Evolutionary conservation across 2,888 invertebrate species (phyloP), one percentile per base, ranked within the genome.

Genomic region (Tachina lurida): DNA sequence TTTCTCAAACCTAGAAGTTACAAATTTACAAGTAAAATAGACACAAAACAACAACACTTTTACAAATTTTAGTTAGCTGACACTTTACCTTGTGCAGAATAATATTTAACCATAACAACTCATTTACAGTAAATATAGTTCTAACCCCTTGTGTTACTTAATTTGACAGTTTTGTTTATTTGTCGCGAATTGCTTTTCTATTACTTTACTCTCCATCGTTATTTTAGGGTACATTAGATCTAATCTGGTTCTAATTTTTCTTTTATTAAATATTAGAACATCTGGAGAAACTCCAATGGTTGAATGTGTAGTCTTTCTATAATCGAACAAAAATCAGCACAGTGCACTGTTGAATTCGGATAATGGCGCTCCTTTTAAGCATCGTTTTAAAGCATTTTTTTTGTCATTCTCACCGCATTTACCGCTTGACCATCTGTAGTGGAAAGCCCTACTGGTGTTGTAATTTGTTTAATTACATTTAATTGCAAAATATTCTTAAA

Each of bases 321-420:
- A 87, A 86, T 62, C 85, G 49, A 73, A 39, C 88, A 87, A 87
- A 86, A 88, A 74, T 84, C 84, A 67, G 87, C 78, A 87, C 88
- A 88, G 78, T 1, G 22, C 22, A 22, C 22, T 22, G 22, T 22
- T 22, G 22, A 22, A 22, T 22, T 22, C 22, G 22, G 22, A 22
- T 22, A 22, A 22, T 22, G 22, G 22, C 1, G 22, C 22, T 22
- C 3, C 3, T 22, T 22, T 22, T 22, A 22, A 22, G 22, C 22
- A 22, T 22, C 1, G 22, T 3, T 22, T 22, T 22, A 22, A 22
- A 22, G 22, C 22, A 22, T 22, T 22, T 22, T 22, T 62, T 22
- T 22, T 22, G 3, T 22, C 3, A 22, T 22, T 22, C 3, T 22
- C 22, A 22, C 22, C 22, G 22, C 22, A 22, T 22, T 22, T 22